Evolutionary conservation across 2,113 vertebrate genomes (phyloP), one percentile per base, ranked within the genome.

Genomic region (Apaloderma vittatum): DNA sequence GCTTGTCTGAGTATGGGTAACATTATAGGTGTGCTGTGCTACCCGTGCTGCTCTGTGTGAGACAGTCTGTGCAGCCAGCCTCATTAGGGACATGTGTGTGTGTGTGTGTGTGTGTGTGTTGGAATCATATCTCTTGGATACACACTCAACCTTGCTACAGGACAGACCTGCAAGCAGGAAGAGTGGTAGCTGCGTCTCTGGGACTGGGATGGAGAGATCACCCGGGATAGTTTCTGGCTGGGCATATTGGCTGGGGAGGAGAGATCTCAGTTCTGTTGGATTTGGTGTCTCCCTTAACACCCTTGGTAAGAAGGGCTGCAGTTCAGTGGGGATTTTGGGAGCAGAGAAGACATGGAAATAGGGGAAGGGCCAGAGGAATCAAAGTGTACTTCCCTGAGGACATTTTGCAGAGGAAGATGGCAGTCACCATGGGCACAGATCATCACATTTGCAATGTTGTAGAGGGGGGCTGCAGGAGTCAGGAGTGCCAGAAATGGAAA

Each of bases 401-500:
- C 24, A 15, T 4, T 61, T 71, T 12, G 19, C 34, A 81, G 86
- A 67, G 43, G 57, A 88, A 93, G 61, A 46, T 12, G 22, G 18
- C 49, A 72, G 45, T 59, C 63, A 55, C 59, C 17, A n/a, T 9
- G 75, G 82, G 62, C 82, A 90, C 12, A 92, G 63, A 61, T 61
- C 52, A 54, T 57, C 90, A 46, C 59, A 51, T 73, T 55, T 74
- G 19, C 5, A 7, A 32, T 46, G 26, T 45, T 94, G 80, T 65
- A 48, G 45, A 73, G 37, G 8, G 26, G 19, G 34, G 36, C 51
- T 92, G 51, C 46, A 67, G 71, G 63, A 90, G 26, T 34, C 65
- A 85, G 45, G 46, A 71, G 15, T 62, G 72, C n/a, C 54, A 84
- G 88, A 29, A 52, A 78, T 17, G 65, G 84, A 95, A 96, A 96